phyloP scores from a whole-genome alignment of 1,140 invertebrate species.

The Brachionus koreanus region DNA sequence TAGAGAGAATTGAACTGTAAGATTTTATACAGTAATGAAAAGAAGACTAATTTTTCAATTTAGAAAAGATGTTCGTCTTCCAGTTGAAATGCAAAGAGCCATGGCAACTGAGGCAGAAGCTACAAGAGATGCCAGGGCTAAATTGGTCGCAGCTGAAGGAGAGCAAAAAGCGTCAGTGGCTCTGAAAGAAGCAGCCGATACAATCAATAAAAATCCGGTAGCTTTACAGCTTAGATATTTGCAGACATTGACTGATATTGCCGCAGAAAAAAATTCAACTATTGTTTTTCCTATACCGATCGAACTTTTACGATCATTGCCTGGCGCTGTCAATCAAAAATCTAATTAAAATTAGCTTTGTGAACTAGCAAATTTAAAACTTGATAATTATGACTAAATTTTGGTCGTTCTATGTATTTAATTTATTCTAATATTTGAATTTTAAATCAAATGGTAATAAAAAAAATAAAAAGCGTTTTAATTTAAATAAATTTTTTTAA shows the following conservation, averaged over 20 bases:
- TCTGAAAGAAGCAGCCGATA: constrained; percentile 43
- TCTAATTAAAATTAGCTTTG: neutral
- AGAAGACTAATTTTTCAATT: neutral
- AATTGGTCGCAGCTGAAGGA: constrained; percentile 47
- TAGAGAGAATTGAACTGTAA: constrained; percentile 43
- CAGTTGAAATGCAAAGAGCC: constrained; percentile 51
- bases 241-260: constrained; percentile 86
- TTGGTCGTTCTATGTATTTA: neutral
- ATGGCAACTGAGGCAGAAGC: constrained; percentile 56
- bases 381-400: neutral
- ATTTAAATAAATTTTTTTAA: neutral
- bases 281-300: constrained; percentile 94
- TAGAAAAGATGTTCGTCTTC: constrained; percentile 49
- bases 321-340: neutral
- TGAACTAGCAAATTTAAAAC: neutral
- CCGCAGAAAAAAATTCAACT: constrained; percentile 66
- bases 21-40: neutral
- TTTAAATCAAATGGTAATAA: neutral
- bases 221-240: constrained; percentile 73
- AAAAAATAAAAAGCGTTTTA: neutral
- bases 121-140: constrained; percentile 52
- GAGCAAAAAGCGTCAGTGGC: constrained; percentile 43
- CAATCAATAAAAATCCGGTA: constrained; percentile 63
- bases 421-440: no score
- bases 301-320: constrained; percentile 67